These are phyloP conservation scores for Mythimna lalbum DNA, from an alignment of 2,888 invertebrate genomes.

Conservation along the genomic window DNA sequence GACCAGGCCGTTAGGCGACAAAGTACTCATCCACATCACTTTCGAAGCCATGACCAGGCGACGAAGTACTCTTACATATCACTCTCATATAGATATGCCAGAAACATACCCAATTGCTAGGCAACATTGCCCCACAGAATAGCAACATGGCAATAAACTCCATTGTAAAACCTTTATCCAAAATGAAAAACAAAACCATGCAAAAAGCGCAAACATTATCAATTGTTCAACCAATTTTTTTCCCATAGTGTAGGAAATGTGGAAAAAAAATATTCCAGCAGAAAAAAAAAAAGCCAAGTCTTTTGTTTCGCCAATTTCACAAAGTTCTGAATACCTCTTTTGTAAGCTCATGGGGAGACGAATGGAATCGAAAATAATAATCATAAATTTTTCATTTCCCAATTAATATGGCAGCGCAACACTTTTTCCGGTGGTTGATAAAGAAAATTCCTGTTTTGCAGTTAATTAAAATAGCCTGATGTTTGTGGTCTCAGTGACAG, in stretches of 20 bases:
- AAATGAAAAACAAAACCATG: constrained; percentile 9
- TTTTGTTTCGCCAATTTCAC: constrained; percentile 36
- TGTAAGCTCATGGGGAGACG: constrained; percentile 41
- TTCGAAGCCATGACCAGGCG: too few relatives aligned
- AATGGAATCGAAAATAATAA: constrained; percentile 58
- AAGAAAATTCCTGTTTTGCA: constrained; percentile 81
- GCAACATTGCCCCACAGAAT: too few relatives aligned
- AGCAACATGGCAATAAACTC: background rate
- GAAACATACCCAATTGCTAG: too few relatives aligned
- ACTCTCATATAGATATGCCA: too few relatives aligned
- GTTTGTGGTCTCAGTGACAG: constrained; percentile 60
- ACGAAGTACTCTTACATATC: too few relatives aligned
- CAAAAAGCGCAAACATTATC: constrained; percentile 24
- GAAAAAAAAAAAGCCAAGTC: constrained; percentile 20
- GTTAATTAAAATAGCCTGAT: constrained; percentile 83
- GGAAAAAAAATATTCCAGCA: constrained; percentile 26
- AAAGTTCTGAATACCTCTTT: constrained; percentile 39
- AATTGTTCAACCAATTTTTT: constrained; percentile 33
- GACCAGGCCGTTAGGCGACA: too few relatives aligned
- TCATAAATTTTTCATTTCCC: constrained; percentile 69
- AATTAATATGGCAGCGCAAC: constrained; percentile 75
- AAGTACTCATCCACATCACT: too few relatives aligned
- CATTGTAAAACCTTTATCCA: background rate
- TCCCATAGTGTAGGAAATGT: constrained; percentile 23
- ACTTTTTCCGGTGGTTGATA: constrained; percentile 78